Evolutionary conservation across 2,797 vertebrate genomes (phyloP), one percentile per base, ranked within the genome.

Genomic region (Crax fasciolata): DNA sequence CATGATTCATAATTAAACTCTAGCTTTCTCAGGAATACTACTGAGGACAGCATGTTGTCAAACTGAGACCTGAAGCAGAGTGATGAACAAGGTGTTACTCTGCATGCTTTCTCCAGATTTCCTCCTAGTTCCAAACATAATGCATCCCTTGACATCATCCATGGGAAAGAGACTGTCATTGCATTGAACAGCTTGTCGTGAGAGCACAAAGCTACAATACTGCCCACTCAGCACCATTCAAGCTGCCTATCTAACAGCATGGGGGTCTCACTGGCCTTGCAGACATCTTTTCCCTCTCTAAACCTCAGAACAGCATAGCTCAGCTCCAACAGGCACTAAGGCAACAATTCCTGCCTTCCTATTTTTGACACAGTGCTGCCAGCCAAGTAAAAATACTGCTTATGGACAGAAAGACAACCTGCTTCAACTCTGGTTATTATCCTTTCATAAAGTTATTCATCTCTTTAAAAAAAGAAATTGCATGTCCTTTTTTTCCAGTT

Each of bases 181-280:
- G 39, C 41, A 73, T 0, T 41, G 20, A 32, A 4, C 0, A 0
- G 32, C 35, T 57, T 54, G 68, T 48, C 58, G 19, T 4, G 20
- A 62, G 58, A 77, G 28, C 12, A 62, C 1, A 1, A 62, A 80
- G 35, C 11, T 70, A 30, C 0, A 5, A 4, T 16, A 38, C 7
- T 52, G 59, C 21, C 7, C 39, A 48, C 32, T 16, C 49, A 43
- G 23, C n/a, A 82, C 2, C 24, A 46, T 6, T 55, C 13, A 7
- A 1, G 3, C 3, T 23, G 65, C 13, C 3, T 12, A 70, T 73
- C 38, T 48, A 63, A 32, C 46, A 52, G 16, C 0, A 2, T 2
- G 89, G 12, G 20, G 6, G 15, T 54, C 55, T 76, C 3, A 2
- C 13, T 41, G 35, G 41, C 30, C 19, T 46, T 41, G 16, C 27